A percentile compares a stretch with the other conserved stretches of the same genome.
Conservation (phyloP, 2,888 invertebrate species). For the Caenorhabditis panamensis region DNA sequence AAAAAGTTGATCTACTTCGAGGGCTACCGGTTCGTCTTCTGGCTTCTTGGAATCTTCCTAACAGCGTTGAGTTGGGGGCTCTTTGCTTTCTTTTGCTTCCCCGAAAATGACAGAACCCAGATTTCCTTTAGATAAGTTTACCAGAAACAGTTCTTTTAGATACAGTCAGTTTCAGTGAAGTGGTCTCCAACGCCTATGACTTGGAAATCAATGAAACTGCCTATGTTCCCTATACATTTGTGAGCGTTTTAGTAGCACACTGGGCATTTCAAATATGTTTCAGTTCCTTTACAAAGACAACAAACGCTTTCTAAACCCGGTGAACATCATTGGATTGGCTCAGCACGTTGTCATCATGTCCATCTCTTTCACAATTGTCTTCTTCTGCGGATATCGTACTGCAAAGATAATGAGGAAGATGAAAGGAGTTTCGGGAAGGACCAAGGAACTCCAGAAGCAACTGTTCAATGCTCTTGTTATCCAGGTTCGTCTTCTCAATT, state of each 20-base stretch:
- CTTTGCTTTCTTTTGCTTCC: constrained; percentile 3
- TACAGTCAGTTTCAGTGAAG: not conserved
- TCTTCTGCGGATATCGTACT: constrained; percentile 31
- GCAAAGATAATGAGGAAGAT: not conserved
- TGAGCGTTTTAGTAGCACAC: not conserved
- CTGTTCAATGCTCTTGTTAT: constrained; percentile 40
- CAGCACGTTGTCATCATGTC: constrained; percentile 5
- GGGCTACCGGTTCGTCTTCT: constrained; percentile 4
- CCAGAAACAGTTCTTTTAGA: not conserved
- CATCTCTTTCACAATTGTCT: constrained; percentile 20
- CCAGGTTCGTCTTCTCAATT: constrained; percentile 5
- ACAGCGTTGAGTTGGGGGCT: not conserved
- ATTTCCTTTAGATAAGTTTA: not conserved
- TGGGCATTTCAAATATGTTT: no score
- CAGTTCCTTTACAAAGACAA: not conserved
- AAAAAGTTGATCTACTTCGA: not conserved
- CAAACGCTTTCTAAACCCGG: not conserved
- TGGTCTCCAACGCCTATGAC: not conserved
- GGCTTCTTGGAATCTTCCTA: not conserved
- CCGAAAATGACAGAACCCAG: not conserved
- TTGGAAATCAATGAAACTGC: not conserved
- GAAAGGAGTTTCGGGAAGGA: constrained; percentile 12
- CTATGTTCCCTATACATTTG: not conserved
- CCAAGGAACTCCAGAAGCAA: constrained; percentile 29
- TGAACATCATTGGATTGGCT: not conserved